Evolutionary conservation across 2,888 invertebrate species (phyloP).

Genomic region (Hipparchia semele): DNA sequence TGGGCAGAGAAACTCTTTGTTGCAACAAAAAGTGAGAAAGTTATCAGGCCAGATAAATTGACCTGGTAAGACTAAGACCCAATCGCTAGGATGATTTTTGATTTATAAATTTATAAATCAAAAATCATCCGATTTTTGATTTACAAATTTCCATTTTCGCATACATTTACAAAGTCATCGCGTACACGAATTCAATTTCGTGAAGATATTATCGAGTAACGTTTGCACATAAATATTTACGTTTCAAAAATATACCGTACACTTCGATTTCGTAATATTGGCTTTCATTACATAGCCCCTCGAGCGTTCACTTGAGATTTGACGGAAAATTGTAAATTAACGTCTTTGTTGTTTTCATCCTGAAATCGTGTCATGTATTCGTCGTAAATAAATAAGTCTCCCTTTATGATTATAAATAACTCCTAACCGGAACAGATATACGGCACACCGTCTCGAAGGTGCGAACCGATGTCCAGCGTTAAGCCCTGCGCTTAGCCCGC

Average conservation of each 20-base stretch:
- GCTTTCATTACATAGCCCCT: constrained; percentile 22
- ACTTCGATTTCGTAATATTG: constrained; percentile 35
- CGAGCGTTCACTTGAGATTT: constrained; percentile 11
- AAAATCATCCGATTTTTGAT: background rate
- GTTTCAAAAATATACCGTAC: constrained; percentile 22
- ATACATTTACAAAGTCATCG: background rate
- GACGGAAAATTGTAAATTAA: constrained; percentile 39
- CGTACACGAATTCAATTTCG: constrained; percentile 8
- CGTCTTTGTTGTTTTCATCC: constrained; percentile 58
- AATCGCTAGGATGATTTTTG: background rate
- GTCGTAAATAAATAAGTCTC: constrained; percentile 72
- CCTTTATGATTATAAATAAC: constrained; percentile 79
- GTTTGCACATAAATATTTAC: constrained; percentile 24
- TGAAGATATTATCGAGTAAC: constrained; percentile 19
- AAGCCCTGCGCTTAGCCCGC: constrained; percentile 53
- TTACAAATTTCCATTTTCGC: background rate
- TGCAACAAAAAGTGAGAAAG: no score
- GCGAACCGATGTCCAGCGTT: constrained; percentile 60
- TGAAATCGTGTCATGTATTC: constrained; percentile 75
- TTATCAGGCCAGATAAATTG: background rate
- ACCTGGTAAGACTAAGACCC: background rate
- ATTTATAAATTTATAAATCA: constrained; percentile 4
- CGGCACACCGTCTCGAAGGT: constrained; percentile 71
- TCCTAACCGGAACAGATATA: constrained; percentile 78
- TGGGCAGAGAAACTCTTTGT: no score